These are phyloP conservation scores for Ochotona princeps DNA, from an alignment of 2,113 vertebrate genomes.

Conservation along the genomic window DNA sequence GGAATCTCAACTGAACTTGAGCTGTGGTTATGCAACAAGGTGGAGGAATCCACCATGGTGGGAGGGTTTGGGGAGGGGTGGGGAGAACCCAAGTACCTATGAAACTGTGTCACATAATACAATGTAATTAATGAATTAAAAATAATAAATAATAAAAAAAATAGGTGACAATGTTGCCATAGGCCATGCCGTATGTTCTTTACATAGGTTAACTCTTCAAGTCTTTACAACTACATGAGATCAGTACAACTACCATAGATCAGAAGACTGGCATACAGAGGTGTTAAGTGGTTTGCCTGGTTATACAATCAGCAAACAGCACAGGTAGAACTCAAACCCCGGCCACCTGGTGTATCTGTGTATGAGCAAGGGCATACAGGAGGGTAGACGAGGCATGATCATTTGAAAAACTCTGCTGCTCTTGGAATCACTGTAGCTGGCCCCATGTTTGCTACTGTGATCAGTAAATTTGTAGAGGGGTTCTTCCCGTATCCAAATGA, in stretches of 20 bases:
- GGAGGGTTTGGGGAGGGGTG: too few relatives aligned
- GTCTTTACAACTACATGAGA: background rate
- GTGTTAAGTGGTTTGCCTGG: background rate
- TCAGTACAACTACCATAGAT: background rate
- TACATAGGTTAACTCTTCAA: background rate
- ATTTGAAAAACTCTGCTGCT: background rate
- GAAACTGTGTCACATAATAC: too few relatives aligned
- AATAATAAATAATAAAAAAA: too few relatives aligned
- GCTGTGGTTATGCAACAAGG: too few relatives aligned
- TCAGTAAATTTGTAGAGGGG: background rate
- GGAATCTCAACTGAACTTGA: too few relatives aligned
- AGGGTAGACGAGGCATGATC: background rate
- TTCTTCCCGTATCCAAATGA: background rate
- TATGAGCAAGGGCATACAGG: background rate
- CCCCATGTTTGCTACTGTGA: background rate
- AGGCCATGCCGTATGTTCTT: background rate
- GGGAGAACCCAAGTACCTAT: too few relatives aligned
- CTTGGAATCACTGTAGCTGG: background rate
- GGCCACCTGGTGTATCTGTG: background rate
- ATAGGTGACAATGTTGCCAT: background rate
- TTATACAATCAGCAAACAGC: background rate
- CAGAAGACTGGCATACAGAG: background rate
- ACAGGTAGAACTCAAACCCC: background rate
- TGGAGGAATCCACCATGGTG: too few relatives aligned
- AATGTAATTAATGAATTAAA: too few relatives aligned